Conservation (phyloP, 2,113 vertebrate species). For the Chaetodon trifascialis region DNA sequence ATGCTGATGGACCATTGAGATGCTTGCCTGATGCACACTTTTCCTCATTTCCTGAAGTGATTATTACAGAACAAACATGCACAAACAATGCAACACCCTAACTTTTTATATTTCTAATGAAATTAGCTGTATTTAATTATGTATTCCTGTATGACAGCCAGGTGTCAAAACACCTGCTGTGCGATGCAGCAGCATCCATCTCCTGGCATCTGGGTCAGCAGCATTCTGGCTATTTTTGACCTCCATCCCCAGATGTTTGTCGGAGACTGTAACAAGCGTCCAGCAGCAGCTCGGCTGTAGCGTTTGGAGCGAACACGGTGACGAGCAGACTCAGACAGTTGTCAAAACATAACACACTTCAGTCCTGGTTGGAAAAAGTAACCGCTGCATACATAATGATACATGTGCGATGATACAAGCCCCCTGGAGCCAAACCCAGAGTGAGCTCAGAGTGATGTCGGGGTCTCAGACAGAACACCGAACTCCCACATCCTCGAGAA, state of each 20-base stretch:
- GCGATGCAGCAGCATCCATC: not conserved
- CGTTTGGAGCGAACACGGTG: too few relatives aligned
- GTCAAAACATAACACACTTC: not conserved
- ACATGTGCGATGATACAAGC: not conserved
- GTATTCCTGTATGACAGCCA: too few relatives aligned
- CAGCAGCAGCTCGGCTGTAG: not conserved
- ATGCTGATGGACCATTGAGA: too few relatives aligned
- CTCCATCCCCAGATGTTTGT: not conserved
- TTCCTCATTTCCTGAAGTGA: too few relatives aligned
- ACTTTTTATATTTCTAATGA: too few relatives aligned
- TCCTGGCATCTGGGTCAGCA: not conserved
- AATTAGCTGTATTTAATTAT: too few relatives aligned
- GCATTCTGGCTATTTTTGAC: not conserved
- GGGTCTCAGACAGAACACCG: conserved; percentile 6
- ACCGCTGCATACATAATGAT: not conserved
- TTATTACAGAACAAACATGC: too few relatives aligned
- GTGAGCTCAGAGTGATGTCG: conserved; percentile 28
- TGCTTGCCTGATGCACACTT: too few relatives aligned
- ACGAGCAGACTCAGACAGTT: not conserved
- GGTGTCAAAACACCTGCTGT: not conserved
- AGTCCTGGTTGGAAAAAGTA: not conserved
- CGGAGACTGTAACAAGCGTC: too few relatives aligned
- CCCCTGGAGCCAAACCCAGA: not conserved
- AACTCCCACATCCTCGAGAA: conserved; percentile 23
- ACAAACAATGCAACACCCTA: too few relatives aligned